phyloP scores from a whole-genome alignment of 2,113 vertebrate species.

The Oreochromis niloticus region DNA sequence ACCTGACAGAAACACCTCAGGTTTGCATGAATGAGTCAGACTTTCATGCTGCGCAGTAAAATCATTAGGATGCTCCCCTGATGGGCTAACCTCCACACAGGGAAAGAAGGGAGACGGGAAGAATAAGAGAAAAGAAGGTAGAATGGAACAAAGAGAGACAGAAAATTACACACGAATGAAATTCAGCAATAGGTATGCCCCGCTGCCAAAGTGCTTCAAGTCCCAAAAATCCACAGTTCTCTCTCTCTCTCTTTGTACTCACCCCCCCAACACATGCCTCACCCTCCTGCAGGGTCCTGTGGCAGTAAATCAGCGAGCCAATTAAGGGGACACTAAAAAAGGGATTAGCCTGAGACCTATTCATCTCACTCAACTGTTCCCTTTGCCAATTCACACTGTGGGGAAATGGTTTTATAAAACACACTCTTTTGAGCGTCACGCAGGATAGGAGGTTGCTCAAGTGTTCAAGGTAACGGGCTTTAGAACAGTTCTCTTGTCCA shows the following conservation, averaged over 20 bases:
- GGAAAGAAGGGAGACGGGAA: not conserved
- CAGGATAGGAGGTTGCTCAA: not conserved
- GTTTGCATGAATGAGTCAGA: constrained; percentile 19
- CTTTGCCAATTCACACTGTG: constrained; percentile 16
- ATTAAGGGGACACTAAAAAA: constrained; percentile 68
- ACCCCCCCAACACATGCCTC: constrained; percentile 5
- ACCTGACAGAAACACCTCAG: constrained; percentile 12
- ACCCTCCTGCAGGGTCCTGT: constrained; percentile 17
- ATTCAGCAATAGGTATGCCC: not conserved
- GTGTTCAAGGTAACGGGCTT: constrained; percentile 13
- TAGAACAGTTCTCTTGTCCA: not conserved
- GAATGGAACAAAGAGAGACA: not conserved
- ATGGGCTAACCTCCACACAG: constrained; percentile 22
- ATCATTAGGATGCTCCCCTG: constrained; percentile 56
- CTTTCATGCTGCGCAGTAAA: constrained; percentile 46
- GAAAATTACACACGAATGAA: not conserved
- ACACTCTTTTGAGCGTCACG: constrained; percentile 4
- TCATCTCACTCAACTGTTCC: constrained; percentile 41
- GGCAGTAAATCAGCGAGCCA: constrained; percentile 60
- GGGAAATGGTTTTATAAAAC: constrained; percentile 54
- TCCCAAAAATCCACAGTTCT: not conserved
- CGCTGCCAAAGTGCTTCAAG: constrained; percentile 5
- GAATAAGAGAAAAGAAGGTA: not conserved
- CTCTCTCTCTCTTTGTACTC: not conserved
- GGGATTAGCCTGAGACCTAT: constrained; percentile 59